Evolutionary conservation across 2,797 vertebrate genomes (phyloP).

Genomic region (Alcedo atthis): DNA sequence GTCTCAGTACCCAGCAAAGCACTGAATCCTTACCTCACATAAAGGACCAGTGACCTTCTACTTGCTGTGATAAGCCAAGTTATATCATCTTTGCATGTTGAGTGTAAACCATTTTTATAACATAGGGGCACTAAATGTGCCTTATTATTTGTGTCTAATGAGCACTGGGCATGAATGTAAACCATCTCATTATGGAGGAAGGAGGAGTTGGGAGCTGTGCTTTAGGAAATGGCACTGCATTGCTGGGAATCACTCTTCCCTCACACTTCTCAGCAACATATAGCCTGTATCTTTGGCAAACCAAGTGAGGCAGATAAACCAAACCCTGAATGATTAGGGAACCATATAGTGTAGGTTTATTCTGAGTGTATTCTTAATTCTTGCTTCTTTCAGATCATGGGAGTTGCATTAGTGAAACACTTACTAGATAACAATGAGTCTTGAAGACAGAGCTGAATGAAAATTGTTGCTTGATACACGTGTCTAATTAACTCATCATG

Average conservation of each 20-base stretch:
- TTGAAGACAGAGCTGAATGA: conserved; percentile 33
- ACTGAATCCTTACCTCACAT: not conserved
- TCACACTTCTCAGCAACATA: fast-evolving
- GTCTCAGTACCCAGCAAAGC: not conserved
- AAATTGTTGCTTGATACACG: not conserved
- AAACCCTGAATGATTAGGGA: not conserved
- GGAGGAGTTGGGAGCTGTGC: not conserved
- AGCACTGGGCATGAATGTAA: not conserved
- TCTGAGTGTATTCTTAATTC: not conserved
- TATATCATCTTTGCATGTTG: not conserved
- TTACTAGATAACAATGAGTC: not conserved
- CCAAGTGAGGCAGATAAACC: not conserved
- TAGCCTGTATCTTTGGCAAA: not conserved
- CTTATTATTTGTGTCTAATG: not conserved
- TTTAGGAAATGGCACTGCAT: not conserved
- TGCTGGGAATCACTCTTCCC: not conserved
- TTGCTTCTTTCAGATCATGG: not conserved
- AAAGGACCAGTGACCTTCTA: not conserved
- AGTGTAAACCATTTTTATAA: not conserved
- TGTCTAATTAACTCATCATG: not conserved
- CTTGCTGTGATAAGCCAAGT: not conserved
- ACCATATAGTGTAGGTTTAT: not conserved
- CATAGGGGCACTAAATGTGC: not conserved
- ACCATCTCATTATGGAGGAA: not conserved
- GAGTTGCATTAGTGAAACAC: not conserved